Evolutionary conservation across 2,797 vertebrate species (phyloP).

Genomic region (Chloroceryle amazona): DNA sequence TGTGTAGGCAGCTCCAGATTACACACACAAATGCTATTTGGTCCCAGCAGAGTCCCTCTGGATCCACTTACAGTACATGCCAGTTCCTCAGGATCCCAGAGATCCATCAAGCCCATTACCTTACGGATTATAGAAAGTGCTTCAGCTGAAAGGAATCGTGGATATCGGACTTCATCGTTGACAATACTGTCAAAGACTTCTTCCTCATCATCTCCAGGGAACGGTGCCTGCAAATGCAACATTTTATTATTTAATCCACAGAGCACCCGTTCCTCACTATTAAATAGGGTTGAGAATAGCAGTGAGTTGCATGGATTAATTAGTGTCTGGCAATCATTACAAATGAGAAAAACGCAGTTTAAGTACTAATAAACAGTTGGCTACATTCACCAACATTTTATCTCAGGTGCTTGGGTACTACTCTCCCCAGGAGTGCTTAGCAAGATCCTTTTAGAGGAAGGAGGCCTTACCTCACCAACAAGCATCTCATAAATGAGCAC

Average conservation of each 20-base stretch:
- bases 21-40: neutral
- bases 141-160: constrained; percentile 87
- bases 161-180: constrained; percentile 89
- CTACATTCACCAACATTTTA: neutral
- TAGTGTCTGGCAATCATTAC: neutral
- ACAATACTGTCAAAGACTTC: constrained; percentile 98
- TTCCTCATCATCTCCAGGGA: constrained; percentile 96
- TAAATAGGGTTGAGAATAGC: neutral
- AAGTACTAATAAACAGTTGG: neutral
- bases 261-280: neutral
- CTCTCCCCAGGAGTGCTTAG: neutral
- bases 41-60: neutral
- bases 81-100: neutral
- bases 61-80: neutral
- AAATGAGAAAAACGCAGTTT: neutral
- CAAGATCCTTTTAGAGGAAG: neutral
- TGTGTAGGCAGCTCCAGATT: neutral
- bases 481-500: constrained; percentile 97
- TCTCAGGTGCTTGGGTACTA: neutral
- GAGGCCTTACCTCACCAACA: constrained; percentile 91
- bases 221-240: constrained; percentile 86
- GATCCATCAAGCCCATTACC: constrained; percentile 76
- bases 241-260: constrained; percentile 2
- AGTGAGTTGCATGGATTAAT: neutral
- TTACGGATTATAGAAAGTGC: constrained; percentile 89